Base-by-base conservation (phyloP, 2,113 vertebrate genomes). In the Micronycteris hirsuta region DNA sequence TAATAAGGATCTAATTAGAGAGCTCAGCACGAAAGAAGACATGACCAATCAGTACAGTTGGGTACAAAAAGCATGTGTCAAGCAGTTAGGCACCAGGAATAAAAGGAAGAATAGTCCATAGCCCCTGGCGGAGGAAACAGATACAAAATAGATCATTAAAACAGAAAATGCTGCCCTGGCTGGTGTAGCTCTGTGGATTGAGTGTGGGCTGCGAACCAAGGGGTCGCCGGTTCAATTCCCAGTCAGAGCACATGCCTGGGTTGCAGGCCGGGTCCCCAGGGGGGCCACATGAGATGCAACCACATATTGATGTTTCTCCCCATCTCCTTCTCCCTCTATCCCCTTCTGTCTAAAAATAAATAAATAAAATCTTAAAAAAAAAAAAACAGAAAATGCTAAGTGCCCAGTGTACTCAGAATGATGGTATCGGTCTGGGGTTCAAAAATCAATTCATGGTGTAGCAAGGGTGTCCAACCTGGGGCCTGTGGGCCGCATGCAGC, bases 1-100 rank as follows among this genome's bases (percentile, higher is more conserved):
- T 95, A 96, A 96, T 91, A 85, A 95, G 81, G 67, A 76, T 86
- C 92, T 96, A 93, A 96, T 96, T 97, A 93, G 89, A 63, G 13
- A 86, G 86, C 93, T 68, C 83, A 96, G 76, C 61, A 52, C 36
- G 88, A 93, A 78, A 94, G 58, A 77, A 95, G 77, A 82, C 94
- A 15, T 0, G 31, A 96, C n/a, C 16, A 93, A 74, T 77, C 65
- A 56, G 17, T 86, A 67, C 43, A 65, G 28, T 96, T 91, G 76
- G 76, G 41, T 82, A 36, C 74, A 82, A 38, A 85, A 85, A 92
- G 65, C 81, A 85, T 74, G 67, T 92, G 63, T 93, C 26, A 13
- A 73, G 71, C 52, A 58, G 38, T 93, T 85, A 63, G 65, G 47
- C 81, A 49, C 28, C 33, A 77, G 28, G 41, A 36, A 94, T 81